Evolutionary conservation across 1,140 invertebrate species (phyloP), one percentile per base, ranked within the genome.

Genomic region (Chrysomallon squamiferum): DNA sequence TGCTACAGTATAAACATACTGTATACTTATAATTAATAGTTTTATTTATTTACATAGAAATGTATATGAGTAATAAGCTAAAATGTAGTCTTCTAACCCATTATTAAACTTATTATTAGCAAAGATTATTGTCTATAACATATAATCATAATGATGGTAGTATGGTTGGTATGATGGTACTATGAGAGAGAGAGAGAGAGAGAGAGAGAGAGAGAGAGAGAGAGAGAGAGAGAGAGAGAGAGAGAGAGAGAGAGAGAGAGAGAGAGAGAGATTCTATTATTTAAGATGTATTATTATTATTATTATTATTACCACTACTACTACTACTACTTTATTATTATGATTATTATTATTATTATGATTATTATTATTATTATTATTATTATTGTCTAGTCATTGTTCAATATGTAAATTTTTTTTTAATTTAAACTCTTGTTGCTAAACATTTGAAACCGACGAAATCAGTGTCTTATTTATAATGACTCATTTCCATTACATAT

Each of bases 231-330:
- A 45, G 32, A 59, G 32, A 45, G 52, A 65, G 50, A 41, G 52
- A 58, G 50, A 63, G 61, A 63, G 45, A 63, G 61, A 63, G 22
- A 63, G 61, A 52, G 22, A 63, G 61, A 52, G 43, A 63, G 47
- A 63, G 20, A 57, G 9, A 57, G 13, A 57, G 54, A 57, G 6
- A 25, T 7, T n/a, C 7, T 27, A 30, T 3, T 20, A 3, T 9
- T 22, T 7, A 29, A 7, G 22, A 29, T 18, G 7, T 4, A 57
- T 25, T 27, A 11, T n/a, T 7, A n/a, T 9, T 52, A n/a, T 47
- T 32, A 50, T 22, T 4, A 30, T 29, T 22, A 62, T 27, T 20
- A 4, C 38, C 5, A 49, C 25, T 38, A 18, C n/a, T 29, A 32
- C 41, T n/a, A 43, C n/a, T n/a, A n/a, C n/a, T n/a, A n/a, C n/a